Base-by-base conservation (phyloP, 2,888 invertebrate species). In the Iphiclides podalirius region DNA sequence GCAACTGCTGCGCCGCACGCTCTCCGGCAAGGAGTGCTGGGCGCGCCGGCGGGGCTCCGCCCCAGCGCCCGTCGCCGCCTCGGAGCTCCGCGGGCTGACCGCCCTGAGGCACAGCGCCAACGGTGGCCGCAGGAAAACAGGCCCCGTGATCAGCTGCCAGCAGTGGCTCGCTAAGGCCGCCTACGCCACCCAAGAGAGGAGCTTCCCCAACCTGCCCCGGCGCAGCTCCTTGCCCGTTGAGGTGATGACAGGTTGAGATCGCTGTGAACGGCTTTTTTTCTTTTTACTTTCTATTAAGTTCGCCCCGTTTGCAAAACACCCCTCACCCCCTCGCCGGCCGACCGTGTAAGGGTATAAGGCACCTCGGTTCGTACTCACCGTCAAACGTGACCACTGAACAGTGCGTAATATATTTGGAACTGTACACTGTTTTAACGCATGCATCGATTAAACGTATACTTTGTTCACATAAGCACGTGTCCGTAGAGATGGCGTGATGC, bases 171-270 rank as follows among this genome's bases (percentile, higher is more conserved):
- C 70, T 13, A 75, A 67, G 46, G 53, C 75, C 11, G 59, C 67
- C 0, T 64, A 61, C 58, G 61, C 53, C 20, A 60, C 63, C 2
- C 75, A 72, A 8, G 79, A 74, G 47, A 57, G 60, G 11, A 47
- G 64, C 0, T 54, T 59, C 20, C 64, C 54, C 1, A 61, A 66
- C 1, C 54, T 67, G 16, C 76, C 74, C 0, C 79, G 85, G 31
- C 64, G 85, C 12, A 73, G 81, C 56, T 83, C 85, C n/a, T 73
- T 86, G 45, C 86, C 86, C 54, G 79, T 73, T 66, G 85, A 87
- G 82, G 86, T 85, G 75, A 80, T 82, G 65, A 73, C 79, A 76
- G 78, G 79, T 79, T 70, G 66, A 57, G 44, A 50, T 55, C 61
- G 59, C 59, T 61, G 67, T 66, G 47, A 41, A 47, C 57, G 61